Evolutionary conservation across 2,888 invertebrate genomes (phyloP).

Genomic region (Leucoptera coffeella): DNA sequence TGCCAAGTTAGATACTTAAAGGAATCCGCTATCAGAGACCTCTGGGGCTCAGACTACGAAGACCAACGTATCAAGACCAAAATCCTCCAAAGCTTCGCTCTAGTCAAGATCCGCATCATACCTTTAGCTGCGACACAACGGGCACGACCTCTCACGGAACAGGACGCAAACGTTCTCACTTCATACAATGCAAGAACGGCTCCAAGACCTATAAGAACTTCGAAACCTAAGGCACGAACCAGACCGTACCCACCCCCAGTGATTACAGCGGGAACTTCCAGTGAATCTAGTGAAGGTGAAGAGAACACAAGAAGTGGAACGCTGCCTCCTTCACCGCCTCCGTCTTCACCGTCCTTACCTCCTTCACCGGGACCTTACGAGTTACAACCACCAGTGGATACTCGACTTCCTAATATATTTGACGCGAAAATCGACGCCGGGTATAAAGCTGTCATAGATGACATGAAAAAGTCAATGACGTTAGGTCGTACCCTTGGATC

Average conservation of each 20-base stretch:
- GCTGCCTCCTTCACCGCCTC: constrained; percentile 35
- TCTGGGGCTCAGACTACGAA: constrained; percentile 45
- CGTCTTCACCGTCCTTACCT: constrained; percentile 37
- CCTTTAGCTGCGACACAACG: constrained; percentile 41
- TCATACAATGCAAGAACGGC: constrained; percentile 47
- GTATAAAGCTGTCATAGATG: constrained; percentile 47
- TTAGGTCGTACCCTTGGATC: constrained; percentile 40
- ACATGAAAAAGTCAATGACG: constrained; percentile 50
- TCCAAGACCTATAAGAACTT: constrained; percentile 30
- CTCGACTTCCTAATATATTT: constrained; percentile 37
- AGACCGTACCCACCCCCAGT: constrained; percentile 31
- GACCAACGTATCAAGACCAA: constrained; percentile 40
- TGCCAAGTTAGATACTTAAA: constrained; percentile 46
- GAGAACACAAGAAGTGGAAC: constrained; percentile 30
- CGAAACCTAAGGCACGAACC: constrained; percentile 24
- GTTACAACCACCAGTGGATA: constrained; percentile 30
- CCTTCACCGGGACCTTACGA: constrained; percentile 41
- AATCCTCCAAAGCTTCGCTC: constrained; percentile 42
- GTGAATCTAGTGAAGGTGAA: constrained; percentile 40
- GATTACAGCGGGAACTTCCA: constrained; percentile 25
- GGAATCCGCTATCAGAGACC: constrained; percentile 44
- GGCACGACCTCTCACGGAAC: constrained; percentile 38
- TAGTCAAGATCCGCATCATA: constrained; percentile 46
- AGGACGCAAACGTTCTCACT: constrained; percentile 45
- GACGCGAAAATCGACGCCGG: constrained; percentile 49